Percentiles rank a stretch among this genome's conserved stretches.
phyloP scores from a whole-genome alignment of 2,113 vertebrate species.

The Salvelinus namaycush region DNA sequence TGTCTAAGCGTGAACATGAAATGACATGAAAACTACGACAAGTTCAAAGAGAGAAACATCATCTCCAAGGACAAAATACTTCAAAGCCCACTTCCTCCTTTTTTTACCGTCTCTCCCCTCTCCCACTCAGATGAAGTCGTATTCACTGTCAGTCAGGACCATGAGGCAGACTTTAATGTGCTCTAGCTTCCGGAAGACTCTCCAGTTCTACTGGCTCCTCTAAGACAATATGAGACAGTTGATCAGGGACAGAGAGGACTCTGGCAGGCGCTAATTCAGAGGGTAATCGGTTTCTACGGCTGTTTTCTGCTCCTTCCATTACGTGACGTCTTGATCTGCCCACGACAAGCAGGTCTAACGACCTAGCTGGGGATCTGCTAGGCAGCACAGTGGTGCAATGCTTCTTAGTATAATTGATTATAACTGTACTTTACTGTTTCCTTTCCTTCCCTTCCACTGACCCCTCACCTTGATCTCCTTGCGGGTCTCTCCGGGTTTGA shows the following conservation, averaged over 20 bases:
- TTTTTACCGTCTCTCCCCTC: neutral
- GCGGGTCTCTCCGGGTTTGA: slow-evolving; percentile 78
- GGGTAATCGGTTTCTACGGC: no score
- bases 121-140: neutral
- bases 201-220: no score
- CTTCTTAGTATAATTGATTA: no score
- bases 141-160: neutral
- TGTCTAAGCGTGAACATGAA: neutral
- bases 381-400: no score
- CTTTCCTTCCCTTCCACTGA: slow-evolving; percentile 12
- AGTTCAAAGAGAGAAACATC: neutral
- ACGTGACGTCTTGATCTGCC: no score
- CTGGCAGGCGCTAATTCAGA: neutral
- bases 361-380: no score
- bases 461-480: slow-evolving; percentile 78
- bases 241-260: neutral
- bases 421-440: neutral
- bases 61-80: neutral
- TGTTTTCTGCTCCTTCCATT: no score
- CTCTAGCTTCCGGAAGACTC: no score
- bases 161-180: neutral
- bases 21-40: neutral
- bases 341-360: no score
- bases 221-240: neutral
- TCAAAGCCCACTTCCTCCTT: neutral